phyloP scores from a whole-genome alignment of 1,140 invertebrate species.

The Luehdorfia chinensis region DNA sequence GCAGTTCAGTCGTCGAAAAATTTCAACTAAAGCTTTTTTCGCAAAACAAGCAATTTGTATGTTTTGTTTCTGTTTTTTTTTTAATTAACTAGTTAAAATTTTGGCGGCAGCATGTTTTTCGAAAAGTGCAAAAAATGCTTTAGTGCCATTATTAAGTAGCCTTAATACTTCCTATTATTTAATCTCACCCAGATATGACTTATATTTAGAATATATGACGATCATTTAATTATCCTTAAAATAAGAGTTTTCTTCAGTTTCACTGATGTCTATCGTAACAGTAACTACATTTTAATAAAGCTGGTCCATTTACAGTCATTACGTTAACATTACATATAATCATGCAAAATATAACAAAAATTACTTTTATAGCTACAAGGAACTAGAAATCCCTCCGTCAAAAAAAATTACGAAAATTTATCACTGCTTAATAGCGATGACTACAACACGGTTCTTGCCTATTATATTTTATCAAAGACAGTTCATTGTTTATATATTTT shows the following conservation, averaged over 20 bases:
- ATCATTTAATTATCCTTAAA: constrained; percentile 1
- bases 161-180: background rate
- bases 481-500: background rate
- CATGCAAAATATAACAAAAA: constrained; percentile 51
- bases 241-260: constrained; percentile 41
- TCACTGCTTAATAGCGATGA: constrained; percentile 21
- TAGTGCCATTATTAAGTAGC: constrained; percentile 1
- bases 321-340: constrained; percentile 55
- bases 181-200: constrained; percentile 28
- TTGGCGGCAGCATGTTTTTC: too few species aligned
- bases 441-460: constrained; percentile 7
- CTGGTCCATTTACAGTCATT: constrained; percentile 61
- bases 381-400: constrained; percentile 1
- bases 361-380: constrained; percentile 23
- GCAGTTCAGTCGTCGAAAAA: constrained; percentile 22
- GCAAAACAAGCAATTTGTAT: too few species aligned
- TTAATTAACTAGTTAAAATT: too few species aligned
- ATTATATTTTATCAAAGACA: constrained; percentile 9
- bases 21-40: background rate
- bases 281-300: constrained; percentile 47
- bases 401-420: constrained; percentile 17
- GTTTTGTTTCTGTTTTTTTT: too few species aligned
- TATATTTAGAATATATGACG: constrained; percentile 18
- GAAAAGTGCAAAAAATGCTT: constrained; percentile 1
- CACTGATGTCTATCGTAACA: constrained; percentile 43